Conservation (phyloP, 1,140 invertebrate species). For the Rhizoglyphus robini region DNA sequence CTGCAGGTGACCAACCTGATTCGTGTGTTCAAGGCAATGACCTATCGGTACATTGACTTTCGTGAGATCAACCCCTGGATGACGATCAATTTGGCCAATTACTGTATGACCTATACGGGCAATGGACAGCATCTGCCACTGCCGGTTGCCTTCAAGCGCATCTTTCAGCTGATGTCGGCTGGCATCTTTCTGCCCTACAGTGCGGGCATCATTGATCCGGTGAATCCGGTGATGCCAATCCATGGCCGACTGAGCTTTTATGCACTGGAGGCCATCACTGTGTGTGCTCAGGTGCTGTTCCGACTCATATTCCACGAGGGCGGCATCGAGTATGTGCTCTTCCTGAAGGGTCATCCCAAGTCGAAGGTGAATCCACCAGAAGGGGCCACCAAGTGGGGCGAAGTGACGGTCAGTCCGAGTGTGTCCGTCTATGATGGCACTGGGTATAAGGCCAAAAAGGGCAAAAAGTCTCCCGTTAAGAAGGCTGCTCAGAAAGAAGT, state of each 20-base stretch:
- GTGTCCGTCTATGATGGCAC: too few species aligned
- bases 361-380: too few species aligned
- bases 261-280: conserved; percentile 82
- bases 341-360: too few species aligned
- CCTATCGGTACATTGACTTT: conserved; percentile 75
- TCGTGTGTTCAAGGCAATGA: conserved; percentile 73
- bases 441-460: too few species aligned
- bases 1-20: conserved; percentile 84
- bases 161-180: conserved; percentile 77
- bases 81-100: conserved; percentile 85
- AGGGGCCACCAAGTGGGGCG: too few species aligned
- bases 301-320: too few species aligned
- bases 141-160: conserved; percentile 67
- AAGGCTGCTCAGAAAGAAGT: too few species aligned
- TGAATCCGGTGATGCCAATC: conserved; percentile 69
- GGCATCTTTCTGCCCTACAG: conserved; percentile 90
- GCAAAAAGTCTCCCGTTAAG: too few species aligned
- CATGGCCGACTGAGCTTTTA: conserved; percentile 83
- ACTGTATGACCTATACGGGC: conserved; percentile 53
- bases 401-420: too few species aligned
- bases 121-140: conserved; percentile 49
- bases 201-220: conserved; percentile 82
- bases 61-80: conserved; percentile 79
- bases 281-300: conserved; percentile 75
- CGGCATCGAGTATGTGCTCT: too few species aligned